phyloP scores from a whole-genome alignment of 30 jellyfish, hydroid and myxozoan species.

The Cassiopea xamachana region DNA sequence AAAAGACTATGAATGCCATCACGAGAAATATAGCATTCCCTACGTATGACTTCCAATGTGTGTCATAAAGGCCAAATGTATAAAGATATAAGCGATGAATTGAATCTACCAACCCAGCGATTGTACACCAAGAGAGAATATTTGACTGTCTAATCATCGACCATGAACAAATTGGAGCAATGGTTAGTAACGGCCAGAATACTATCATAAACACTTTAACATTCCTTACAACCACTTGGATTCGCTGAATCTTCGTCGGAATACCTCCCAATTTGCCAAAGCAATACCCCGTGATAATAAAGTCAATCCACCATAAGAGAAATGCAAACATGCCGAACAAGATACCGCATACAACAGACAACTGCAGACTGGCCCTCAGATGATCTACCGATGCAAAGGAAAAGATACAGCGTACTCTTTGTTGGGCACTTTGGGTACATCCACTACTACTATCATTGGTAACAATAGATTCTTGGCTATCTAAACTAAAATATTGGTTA shows the following conservation, averaged over 20 bases:
- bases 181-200: constrained; percentile 20
- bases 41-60: constrained; percentile 18
- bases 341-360: neutral
- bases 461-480: neutral
- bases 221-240: neutral
- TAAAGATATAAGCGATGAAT: constrained; percentile 2
- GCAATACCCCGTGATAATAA: constrained; percentile 1
- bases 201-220: neutral
- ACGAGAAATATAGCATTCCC: constrained; percentile 20
- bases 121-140: neutral
- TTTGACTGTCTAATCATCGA: neutral
- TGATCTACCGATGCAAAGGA: neutral
- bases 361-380: neutral
- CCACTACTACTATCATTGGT: neutral
- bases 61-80: neutral
- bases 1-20: neutral
- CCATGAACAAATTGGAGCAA: constrained; percentile 14
- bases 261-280: constrained; percentile 10
- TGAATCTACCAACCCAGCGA: constrained; percentile 13
- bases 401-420: neutral
- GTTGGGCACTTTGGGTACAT: neutral
- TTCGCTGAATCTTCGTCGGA: neutral
- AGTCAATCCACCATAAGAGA: constrained; percentile 29
- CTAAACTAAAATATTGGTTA: neutral
- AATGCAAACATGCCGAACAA: constrained; percentile 21